Evolutionary conservation across 1,140 invertebrate species (phyloP), one percentile per base, ranked within the genome.

Genomic region (Eulimnadia texana): DNA sequence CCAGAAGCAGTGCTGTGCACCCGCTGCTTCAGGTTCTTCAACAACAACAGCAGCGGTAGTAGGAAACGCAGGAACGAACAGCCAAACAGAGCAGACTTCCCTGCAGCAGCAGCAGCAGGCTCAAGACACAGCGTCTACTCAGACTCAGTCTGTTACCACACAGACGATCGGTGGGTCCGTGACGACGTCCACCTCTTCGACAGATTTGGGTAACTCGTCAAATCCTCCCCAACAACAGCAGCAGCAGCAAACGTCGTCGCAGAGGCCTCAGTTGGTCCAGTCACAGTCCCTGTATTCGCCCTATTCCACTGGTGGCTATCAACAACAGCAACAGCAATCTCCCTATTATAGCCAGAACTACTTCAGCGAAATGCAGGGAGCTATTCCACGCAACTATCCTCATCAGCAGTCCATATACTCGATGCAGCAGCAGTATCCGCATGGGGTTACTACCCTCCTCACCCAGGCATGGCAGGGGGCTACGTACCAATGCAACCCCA

Each of bases 31-130:
- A 42, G n/a, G n/a, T n/a, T n/a, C n/a, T n/a, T n/a, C 19, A 54
- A 23, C 23, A 51, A 56, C n/a, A 25, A 62, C 13, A 42, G 72
- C 74, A 64, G 71, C 72, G 16, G 33, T 60, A 69, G 64, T 29
- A 72, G 71, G 24, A 75, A 61, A 27, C 27, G 49, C 50, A 51
- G 29, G n/a, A 54, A 28, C 10, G n/a, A 20, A 23, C 23, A 61
- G 49, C 19, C 10, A 22, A 13, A 50, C 49, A 50, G 28, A 50
- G 51, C 60, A 61, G 25, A 54, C 51, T 42, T n/a, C n/a, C n/a
- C n/a, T n/a, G n/a, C n/a, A n/a, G 6, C 33, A 42, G 16, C 6
- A 42, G 6, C 33, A 42, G 33, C 33, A 42, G 33, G 33, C 33
- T 42, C 33, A 9, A 6, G 33, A 42, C 16, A 16, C 33, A 9